A percentile compares a stretch with the other conserved stretches of the same genome.
Evolutionary conservation across 2,797 vertebrate species (phyloP).

Genomic region (Thamnophis elegans): DNA sequence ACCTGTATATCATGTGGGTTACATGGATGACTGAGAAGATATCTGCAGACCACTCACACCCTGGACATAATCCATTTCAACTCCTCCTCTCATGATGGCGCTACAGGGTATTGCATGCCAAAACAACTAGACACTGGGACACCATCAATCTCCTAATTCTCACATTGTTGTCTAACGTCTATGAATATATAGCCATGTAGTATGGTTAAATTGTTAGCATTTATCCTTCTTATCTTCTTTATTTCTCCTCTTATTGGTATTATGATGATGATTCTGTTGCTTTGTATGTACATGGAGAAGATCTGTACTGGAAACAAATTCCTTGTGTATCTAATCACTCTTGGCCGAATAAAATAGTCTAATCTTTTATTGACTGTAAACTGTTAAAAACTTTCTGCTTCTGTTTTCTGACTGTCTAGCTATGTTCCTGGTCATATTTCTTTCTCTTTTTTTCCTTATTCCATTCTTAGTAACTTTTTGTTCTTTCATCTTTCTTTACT

Average conservation of each 20-base stretch:
- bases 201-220: background rate
- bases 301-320: background rate
- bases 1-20: background rate
- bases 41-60: background rate
- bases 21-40: background rate
- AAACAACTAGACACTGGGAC: background rate
- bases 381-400: constrained; percentile 58
- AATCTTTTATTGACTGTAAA: constrained; percentile 37
- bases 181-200: background rate
- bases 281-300: background rate
- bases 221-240: background rate
- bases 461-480: background rate
- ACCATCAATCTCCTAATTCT: background rate
- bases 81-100: background rate
- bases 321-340: background rate
- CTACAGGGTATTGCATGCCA: background rate
- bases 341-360: background rate
- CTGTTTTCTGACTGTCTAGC: constrained; percentile 39
- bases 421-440: constrained; percentile 39
- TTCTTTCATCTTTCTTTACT: constrained; percentile 53
- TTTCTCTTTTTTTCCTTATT: background rate
- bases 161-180: background rate
- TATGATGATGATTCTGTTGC: background rate
- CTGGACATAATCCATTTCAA: background rate
- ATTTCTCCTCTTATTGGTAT: background rate